These are phyloP conservation scores for Sycophila texana DNA, from an alignment of 2,888 invertebrate species.

Conservation along the genomic window DNA sequence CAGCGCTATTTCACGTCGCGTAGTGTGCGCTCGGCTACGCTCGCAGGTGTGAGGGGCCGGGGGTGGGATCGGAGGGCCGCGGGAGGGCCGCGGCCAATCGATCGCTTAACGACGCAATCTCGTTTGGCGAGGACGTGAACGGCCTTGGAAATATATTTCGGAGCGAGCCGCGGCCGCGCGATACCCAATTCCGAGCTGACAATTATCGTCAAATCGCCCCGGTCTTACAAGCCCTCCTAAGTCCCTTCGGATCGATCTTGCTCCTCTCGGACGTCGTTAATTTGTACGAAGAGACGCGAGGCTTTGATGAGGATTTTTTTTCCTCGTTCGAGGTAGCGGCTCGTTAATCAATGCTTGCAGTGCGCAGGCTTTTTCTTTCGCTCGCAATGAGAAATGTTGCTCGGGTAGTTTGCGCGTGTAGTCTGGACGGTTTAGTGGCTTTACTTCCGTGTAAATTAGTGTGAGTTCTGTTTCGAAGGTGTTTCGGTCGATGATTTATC, in stretches of 20 bases:
- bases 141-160: conserved; percentile 50
- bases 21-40: not conserved
- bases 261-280: not conserved
- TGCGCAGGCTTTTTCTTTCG: too few relatives aligned
- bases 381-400: too few relatives aligned
- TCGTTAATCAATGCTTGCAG: too few relatives aligned
- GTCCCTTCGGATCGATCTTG: conserved; percentile 15
- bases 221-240: not conserved
- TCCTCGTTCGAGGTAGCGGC: not conserved
- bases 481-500: too few relatives aligned
- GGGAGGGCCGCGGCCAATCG: conserved; percentile 37
- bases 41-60: not conserved
- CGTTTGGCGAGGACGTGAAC: conserved; percentile 54
- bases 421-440: too few relatives aligned
- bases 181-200: conserved; percentile 47
- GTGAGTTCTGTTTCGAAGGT: too few relatives aligned
- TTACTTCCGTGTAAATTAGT: too few relatives aligned
- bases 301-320: not conserved
- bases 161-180: not conserved
- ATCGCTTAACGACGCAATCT: conserved; percentile 56
- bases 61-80: not conserved
- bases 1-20: conserved; percentile 52
- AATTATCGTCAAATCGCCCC: conserved; percentile 50
- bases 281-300: not conserved
- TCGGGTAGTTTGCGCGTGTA: too few relatives aligned